These are phyloP conservation scores for Leptinotarsa juncta DNA, from an alignment of 2,888 invertebrate genomes.

Conservation along the genomic window DNA sequence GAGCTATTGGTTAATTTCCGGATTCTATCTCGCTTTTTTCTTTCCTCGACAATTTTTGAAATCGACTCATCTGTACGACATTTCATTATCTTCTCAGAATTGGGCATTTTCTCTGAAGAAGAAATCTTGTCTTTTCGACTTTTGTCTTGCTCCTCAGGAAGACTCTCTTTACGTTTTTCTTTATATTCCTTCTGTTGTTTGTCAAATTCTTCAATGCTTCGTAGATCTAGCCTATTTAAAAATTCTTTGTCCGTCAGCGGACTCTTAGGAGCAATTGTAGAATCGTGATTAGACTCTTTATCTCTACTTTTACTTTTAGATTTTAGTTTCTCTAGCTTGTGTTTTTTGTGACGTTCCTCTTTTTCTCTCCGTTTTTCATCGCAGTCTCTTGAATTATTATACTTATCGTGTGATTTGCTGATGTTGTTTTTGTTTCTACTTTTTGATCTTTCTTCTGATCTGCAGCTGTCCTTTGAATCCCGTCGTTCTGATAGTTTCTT, in stretches of 20 bases:
- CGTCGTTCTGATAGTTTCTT: slow-evolving; percentile 72
- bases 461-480: slow-evolving; percentile 76
- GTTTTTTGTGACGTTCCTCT: slow-evolving; percentile 61
- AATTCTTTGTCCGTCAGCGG: slow-evolving; percentile 69
- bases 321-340: slow-evolving; percentile 58
- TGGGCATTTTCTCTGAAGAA: slow-evolving; percentile 44
- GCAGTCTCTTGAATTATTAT: slow-evolving; percentile 60
- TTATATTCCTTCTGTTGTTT: slow-evolving; percentile 60
- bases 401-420: slow-evolving; percentile 68
- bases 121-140: slow-evolving; percentile 43
- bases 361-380: slow-evolving; percentile 56
- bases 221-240: slow-evolving; percentile 70
- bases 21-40: slow-evolving; percentile 54
- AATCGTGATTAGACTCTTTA: slow-evolving; percentile 56
- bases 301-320: slow-evolving; percentile 61
- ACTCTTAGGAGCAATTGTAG: slow-evolving; percentile 52
- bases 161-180: slow-evolving; percentile 46
- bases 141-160: slow-evolving; percentile 40
- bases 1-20: slow-evolving; percentile 70
- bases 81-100: slow-evolving; percentile 46
- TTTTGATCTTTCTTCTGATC: slow-evolving; percentile 64
- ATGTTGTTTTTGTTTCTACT: slow-evolving; percentile 70
- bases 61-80: slow-evolving; percentile 45
- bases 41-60: slow-evolving; percentile 54
- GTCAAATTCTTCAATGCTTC: slow-evolving; percentile 71